phyloP scores from a whole-genome alignment of 1,140 invertebrate species.

The Drosophila chauvacae region DNA sequence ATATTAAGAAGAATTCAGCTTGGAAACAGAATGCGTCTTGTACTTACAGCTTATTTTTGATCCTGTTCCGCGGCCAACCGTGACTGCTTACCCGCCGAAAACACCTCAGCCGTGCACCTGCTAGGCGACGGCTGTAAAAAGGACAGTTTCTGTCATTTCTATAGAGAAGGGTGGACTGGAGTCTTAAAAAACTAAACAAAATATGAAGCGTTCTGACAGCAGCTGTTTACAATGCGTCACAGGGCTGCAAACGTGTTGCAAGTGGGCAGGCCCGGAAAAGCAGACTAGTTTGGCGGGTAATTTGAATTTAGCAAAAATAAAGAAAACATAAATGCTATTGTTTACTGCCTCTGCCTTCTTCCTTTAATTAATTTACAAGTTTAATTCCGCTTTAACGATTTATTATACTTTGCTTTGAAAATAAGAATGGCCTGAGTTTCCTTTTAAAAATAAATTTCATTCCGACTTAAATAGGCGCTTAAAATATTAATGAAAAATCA shows the following conservation, averaged over 20 bases:
- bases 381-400: background rate
- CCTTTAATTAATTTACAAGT: fast-evolving
- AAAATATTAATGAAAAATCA: background rate
- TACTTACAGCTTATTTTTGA: too few species aligned
- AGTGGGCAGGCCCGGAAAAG: conserved; percentile 1
- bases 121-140: background rate
- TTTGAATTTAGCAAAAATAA: background rate
- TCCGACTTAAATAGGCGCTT: background rate
- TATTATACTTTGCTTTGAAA: background rate
- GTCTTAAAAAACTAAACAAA: background rate
- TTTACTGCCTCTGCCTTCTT: background rate
- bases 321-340: too few species aligned
- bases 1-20: background rate
- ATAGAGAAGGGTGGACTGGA: background rate
- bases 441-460: background rate
- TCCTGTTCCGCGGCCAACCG: background rate
- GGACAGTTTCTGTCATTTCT: background rate
- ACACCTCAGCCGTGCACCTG: background rate
- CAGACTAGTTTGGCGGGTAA: background rate
- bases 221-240: conserved; percentile 1
- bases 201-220: background rate
- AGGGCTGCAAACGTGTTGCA: conserved; percentile 4
- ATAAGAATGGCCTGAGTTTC: background rate
- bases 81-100: too few species aligned
- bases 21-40: too few species aligned